phyloP scores from a whole-genome alignment of 2,888 invertebrate genomes.

The Apocheima hispidaria region DNA sequence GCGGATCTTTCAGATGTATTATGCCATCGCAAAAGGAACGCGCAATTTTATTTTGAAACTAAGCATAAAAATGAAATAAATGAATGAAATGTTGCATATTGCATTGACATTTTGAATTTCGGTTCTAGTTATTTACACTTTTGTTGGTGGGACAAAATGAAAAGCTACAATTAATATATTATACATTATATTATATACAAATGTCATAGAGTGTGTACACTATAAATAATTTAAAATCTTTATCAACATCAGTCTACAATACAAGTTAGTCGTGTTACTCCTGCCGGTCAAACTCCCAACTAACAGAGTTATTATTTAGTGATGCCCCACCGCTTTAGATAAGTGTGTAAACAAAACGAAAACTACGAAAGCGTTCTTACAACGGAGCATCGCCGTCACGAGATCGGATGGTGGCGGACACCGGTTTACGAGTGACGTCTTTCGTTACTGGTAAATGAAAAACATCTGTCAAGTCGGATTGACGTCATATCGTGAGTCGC shows the following conservation, averaged over 20 bases:
- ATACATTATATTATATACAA: conserved; percentile 58
- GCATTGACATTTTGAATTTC: conserved; percentile 52
- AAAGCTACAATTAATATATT: conserved; percentile 58
- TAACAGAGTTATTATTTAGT: conserved; percentile 52
- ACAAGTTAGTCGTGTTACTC: conserved; percentile 48
- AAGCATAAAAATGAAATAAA: too few relatives aligned
- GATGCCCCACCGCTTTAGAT: conserved; percentile 66
- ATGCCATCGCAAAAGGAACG: neutral
- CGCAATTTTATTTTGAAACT: neutral
- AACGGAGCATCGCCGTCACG: conserved; percentile 41
- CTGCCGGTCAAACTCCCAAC: conserved; percentile 53
- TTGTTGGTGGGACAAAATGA: conserved; percentile 77
- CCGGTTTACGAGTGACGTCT: neutral
- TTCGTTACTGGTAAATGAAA: neutral
- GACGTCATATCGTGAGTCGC: conserved; percentile 17
- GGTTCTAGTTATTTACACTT: conserved; percentile 55
- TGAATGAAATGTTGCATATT: conserved; percentile 35
- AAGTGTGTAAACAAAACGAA: conserved; percentile 54
- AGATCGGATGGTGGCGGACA: conserved; percentile 31
- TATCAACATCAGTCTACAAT: conserved; percentile 58
- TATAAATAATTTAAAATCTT: conserved; percentile 76
- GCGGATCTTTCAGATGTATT: neutral
- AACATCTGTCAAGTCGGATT: conserved; percentile 3
- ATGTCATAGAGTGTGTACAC: conserved; percentile 62
- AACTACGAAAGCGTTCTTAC: conserved; percentile 45